These are phyloP conservation scores for Anas flavirostris DNA, from an alignment of 2,797 vertebrate species.

Conservation along the genomic window DNA sequence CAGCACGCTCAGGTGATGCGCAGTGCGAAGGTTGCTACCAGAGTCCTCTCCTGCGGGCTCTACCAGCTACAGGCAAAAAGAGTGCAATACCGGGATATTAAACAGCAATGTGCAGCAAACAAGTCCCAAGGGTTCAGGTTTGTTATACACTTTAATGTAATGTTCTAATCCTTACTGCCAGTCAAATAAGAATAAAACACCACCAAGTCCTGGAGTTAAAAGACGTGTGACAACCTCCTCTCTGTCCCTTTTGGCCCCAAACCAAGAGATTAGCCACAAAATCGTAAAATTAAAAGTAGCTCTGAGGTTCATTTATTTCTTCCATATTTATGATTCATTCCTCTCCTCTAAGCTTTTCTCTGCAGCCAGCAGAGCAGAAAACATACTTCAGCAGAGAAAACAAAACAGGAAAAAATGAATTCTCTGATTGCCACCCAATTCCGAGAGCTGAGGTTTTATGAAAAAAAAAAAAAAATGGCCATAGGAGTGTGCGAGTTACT, in stretches of 20 bases:
- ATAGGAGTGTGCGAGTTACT: not conserved
- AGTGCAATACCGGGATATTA: not conserved
- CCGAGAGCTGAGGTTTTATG: not conserved
- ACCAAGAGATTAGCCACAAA: not conserved
- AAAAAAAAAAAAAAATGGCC: not conserved
- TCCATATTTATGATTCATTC: not conserved
- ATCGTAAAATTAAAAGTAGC: not conserved
- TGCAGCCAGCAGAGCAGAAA: conserved; percentile 24
- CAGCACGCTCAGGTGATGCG: not conserved
- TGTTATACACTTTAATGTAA: not conserved
- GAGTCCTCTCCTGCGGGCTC: not conserved
- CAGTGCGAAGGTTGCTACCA: not conserved
- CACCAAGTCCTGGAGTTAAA: not conserved
- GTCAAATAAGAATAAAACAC: not conserved
- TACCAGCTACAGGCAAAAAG: not conserved
- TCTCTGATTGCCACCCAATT: not conserved
- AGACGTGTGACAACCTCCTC: not conserved
- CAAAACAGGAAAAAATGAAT: not conserved
- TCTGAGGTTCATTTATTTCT: not conserved
- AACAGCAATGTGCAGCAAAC: not conserved
- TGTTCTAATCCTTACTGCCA: not conserved
- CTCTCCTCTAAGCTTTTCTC: not conserved
- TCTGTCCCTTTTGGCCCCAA: not conserved
- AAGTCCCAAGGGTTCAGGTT: not conserved
- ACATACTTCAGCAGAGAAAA: not conserved